Conservation (phyloP, 2,113 vertebrate species). For the Coptodon bakossiorum region DNA sequence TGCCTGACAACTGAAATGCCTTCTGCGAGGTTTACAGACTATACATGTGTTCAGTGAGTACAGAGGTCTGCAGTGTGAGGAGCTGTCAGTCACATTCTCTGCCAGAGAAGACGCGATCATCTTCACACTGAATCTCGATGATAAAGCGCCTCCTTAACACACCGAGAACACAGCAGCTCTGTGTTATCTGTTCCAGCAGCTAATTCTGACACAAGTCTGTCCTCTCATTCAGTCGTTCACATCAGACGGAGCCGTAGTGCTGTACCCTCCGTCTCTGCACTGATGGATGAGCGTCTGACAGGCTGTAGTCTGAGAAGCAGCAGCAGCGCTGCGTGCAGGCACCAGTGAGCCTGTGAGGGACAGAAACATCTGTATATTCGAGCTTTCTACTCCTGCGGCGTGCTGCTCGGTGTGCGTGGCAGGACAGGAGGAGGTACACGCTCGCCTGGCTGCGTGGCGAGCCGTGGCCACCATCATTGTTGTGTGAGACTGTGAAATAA, state of each 20-base stretch:
- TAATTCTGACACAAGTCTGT: slow-evolving; percentile 12
- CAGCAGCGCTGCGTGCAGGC: slow-evolving; percentile 12
- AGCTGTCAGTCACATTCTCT: background rate
- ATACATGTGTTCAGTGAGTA: background rate
- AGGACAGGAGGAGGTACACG: slow-evolving; percentile 15
- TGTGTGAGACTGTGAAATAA: slow-evolving; percentile 29
- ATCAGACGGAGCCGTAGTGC: background rate
- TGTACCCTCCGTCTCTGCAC: background rate
- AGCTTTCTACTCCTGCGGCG: slow-evolving; percentile 7
- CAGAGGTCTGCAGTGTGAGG: background rate
- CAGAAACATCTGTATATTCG: slow-evolving; percentile 51
- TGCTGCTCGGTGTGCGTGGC: slow-evolving; percentile 32
- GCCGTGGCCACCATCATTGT: slow-evolving; percentile 44
- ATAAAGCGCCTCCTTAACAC: background rate
- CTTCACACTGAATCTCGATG: background rate
- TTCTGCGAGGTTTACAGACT: background rate
- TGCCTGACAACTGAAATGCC: background rate
- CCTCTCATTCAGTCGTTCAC: background rate
- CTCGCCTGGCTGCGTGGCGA: slow-evolving; percentile 37
- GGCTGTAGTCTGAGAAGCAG: background rate
- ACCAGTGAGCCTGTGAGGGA: slow-evolving; percentile 51
- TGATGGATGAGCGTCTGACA: slow-evolving; percentile 41
- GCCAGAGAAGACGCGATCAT: background rate
- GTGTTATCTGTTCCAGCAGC: background rate
- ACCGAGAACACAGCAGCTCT: background rate